Base-by-base conservation (phyloP, 2,113 vertebrate genomes). In the Phaethornis superciliosus region DNA sequence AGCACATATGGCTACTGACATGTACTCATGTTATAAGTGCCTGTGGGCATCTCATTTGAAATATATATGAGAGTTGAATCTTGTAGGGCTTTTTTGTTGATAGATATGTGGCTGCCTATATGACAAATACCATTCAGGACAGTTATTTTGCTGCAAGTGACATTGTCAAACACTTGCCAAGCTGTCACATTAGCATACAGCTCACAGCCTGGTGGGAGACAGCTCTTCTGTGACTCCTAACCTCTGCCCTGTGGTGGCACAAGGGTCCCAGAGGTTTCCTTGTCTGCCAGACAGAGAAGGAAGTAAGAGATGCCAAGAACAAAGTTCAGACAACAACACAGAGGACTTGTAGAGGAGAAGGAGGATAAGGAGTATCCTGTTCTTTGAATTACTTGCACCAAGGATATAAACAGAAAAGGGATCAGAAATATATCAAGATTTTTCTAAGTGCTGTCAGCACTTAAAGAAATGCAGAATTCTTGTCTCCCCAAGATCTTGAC, bases 1-100 rank as follows among this genome's bases (percentile, higher is more conserved):
- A 70, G 70, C 92, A 63, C 84, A 88, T 89, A 83, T 75, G 89
- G 62, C 67, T 91, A 24, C 55, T 95, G 68, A 86, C 71, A 70
- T 51, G 47, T 59, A 63, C 62, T 94, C 40, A 21, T 93, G 47
- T 63, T 70, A 1, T 26, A 47, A 92, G 40, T 58, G 69, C 81
- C 75, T 88, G 47, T 75, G 85, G 67, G 68, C 91, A 69, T 65
- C 70, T 85, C n/a, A 35, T 96, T 93, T 65, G 83, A 93, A 90
- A 86, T 72, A 77, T 63, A 28, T 62, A 83, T 84, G 79, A 81
- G n/a, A 93, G 54, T 2, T 72, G 26, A 52, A 76, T 80, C 90
- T 90, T 49, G 7, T 40, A 51, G 26, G 51, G 7, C 4, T 63
- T 47, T 86, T 89, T 79, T 78, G 49, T 78, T 78, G 59, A 26